These are phyloP conservation scores for Acrossocheilus fasciatus DNA, from an alignment of 2,797 vertebrate genomes.

Conservation along the genomic window DNA sequence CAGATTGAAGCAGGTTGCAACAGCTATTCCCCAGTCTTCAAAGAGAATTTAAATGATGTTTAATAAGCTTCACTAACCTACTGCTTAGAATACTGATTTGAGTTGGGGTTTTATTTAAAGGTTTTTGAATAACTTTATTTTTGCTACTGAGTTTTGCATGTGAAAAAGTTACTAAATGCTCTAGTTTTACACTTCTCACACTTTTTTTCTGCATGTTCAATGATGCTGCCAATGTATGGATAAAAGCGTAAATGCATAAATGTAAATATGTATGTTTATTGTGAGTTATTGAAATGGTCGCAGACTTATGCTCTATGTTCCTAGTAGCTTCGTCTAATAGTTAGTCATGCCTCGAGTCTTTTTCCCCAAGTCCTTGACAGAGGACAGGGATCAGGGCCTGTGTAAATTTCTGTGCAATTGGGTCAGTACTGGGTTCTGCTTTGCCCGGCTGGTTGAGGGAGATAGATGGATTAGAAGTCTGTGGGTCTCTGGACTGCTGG, in stretches of 20 bases:
- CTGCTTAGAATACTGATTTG: constrained; percentile 14
- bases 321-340: neutral
- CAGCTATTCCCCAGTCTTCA: constrained; percentile 15
- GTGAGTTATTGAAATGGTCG: neutral
- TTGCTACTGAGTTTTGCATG: constrained; percentile 4
- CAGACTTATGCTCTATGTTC: neutral
- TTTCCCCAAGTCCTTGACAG: constrained; percentile 22
- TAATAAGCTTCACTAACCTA: constrained; percentile 28
- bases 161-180: neutral
- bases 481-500: constrained; percentile 36
- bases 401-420: constrained; percentile 48
- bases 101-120: constrained; percentile 2
- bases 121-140: neutral
- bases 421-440: constrained; percentile 43
- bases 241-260: neutral
- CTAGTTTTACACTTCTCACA: neutral
- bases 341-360: neutral
- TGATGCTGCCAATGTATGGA: neutral
- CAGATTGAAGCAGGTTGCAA: constrained; percentile 13
- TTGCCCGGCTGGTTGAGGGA: constrained; percentile 44
- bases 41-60: constrained; percentile 50
- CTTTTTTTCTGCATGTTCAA: constrained; percentile 8
- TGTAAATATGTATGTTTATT: constrained; percentile 7
- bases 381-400: constrained; percentile 45
- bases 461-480: constrained; percentile 64